phyloP scores from a whole-genome alignment of 2,888 invertebrate species.

The Dexiosoma caninum region DNA sequence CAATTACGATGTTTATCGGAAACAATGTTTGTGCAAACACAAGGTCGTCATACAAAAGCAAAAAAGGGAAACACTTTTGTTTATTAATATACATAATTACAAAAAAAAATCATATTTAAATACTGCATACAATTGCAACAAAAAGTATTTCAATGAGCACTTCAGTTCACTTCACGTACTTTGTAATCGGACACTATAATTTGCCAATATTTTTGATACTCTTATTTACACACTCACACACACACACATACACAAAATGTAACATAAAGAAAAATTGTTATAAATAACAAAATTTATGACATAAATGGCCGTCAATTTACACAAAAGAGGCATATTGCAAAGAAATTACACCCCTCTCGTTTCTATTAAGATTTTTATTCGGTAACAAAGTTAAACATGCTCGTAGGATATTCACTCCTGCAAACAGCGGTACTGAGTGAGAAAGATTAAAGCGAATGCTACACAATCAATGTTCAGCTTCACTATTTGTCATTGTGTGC shows the following conservation, averaged over 20 bases:
- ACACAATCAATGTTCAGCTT: no score
- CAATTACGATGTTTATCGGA: slow-evolving; percentile 39
- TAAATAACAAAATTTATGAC: slow-evolving; percentile 40
- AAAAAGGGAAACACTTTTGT: neutral
- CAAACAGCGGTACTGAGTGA: neutral
- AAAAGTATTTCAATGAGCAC: slow-evolving; percentile 24
- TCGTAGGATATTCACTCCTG: no score
- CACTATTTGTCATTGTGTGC: no score
- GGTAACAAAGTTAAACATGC: neutral
- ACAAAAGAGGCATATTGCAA: slow-evolving; percentile 33
- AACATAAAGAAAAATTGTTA: neutral
- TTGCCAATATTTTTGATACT: slow-evolving; percentile 57
- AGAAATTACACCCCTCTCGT: slow-evolving; percentile 32
- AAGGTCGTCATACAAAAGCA: neutral
- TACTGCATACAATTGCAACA: slow-evolving; percentile 51
- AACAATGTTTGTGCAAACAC: slow-evolving; percentile 44
- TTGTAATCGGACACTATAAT: slow-evolving; percentile 62
- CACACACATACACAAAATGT: neutral
- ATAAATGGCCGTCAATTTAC: slow-evolving; percentile 4
- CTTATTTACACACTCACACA: slow-evolving; percentile 10
- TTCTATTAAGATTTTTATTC: slow-evolving; percentile 7
- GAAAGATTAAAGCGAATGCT: neutral
- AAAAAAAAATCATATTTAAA: slow-evolving; percentile 17
- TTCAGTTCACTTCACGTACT: slow-evolving; percentile 25
- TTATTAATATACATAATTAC: neutral